A percentile compares a stretch with the other conserved stretches of the same genome.
Conservation (phyloP, 2,888 invertebrate genomes). For the Xestobium rufovillosum region DNA sequence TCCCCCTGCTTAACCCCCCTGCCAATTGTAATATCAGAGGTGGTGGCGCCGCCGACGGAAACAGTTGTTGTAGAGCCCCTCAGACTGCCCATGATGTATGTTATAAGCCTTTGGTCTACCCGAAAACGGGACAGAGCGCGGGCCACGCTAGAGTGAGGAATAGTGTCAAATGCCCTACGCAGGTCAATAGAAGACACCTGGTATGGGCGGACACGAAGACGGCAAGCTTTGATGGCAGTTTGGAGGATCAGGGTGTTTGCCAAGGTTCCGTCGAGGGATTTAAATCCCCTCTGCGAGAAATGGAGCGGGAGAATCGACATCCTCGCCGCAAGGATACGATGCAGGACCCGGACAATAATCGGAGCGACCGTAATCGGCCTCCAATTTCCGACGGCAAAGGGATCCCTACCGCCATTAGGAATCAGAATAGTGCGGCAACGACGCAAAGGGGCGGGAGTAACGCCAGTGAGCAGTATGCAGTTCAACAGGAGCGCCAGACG, state of each 20-base stretch:
- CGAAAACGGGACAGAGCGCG: too few species aligned
- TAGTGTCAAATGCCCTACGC: too few species aligned
- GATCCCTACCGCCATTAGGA: slow-evolving; percentile 15
- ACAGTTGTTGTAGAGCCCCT: too few species aligned
- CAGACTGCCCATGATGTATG: too few species aligned
- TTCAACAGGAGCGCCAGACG: slow-evolving; percentile 14
- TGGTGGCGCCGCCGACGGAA: too few species aligned
- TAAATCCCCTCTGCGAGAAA: slow-evolving; percentile 17
- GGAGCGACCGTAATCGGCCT: slow-evolving; percentile 21
- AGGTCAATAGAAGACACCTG: too few species aligned
- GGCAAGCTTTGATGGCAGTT: slow-evolving; percentile 6
- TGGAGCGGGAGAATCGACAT: slow-evolving; percentile 12
- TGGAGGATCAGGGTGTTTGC: slow-evolving; percentile 16
- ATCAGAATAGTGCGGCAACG: slow-evolving; percentile 13
- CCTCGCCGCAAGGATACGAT: slow-evolving; percentile 15
- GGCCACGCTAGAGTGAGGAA: too few species aligned
- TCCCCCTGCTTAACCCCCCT: too few species aligned
- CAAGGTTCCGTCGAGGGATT: slow-evolving; percentile 17
- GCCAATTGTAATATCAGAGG: too few species aligned
- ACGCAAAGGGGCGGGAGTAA: slow-evolving; percentile 7
- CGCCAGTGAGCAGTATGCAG: slow-evolving; percentile 11
- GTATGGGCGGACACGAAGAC: neutral
- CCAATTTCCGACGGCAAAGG: slow-evolving; percentile 12
- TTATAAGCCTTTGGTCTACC: too few species aligned
- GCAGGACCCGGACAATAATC: slow-evolving; percentile 12